phyloP scores from a whole-genome alignment of 2,797 vertebrate species.

The Trichosurus vulpecula region DNA sequence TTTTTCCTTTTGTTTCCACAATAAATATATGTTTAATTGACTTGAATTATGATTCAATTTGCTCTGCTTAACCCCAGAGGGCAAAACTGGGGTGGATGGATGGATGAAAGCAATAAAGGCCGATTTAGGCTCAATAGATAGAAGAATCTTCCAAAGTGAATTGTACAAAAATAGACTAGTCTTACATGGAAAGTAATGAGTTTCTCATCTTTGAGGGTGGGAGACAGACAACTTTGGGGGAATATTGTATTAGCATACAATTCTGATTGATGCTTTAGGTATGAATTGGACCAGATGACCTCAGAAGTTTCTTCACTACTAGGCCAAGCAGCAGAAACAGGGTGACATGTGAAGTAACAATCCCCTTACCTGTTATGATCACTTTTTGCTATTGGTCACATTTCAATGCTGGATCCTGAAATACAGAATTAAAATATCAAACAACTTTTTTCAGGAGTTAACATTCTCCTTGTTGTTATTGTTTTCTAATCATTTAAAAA shows the following conservation, averaged over 20 bases:
- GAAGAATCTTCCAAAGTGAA: neutral
- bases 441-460: conserved; percentile 62
- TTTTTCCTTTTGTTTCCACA: conserved; percentile 65
- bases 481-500: conserved; percentile 37
- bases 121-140: neutral
- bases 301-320: conserved; percentile 70
- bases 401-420: conserved; percentile 81
- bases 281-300: neutral
- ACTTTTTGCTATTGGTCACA: conserved; percentile 85
- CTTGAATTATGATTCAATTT: conserved; percentile 69
- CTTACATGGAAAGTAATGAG: neutral
- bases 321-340: conserved; percentile 76
- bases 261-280: neutral
- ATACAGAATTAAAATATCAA: conserved; percentile 78
- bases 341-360: conserved; percentile 81
- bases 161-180: neutral
- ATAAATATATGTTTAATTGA: conserved; percentile 2
- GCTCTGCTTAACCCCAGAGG: conserved; percentile 33
- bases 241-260: neutral
- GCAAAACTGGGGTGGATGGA: neutral
- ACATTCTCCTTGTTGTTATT: neutral
- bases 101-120: neutral
- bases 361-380: conserved; percentile 88
- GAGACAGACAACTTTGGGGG: neutral
- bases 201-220: neutral